Conservation (phyloP, 2,797 vertebrate genomes). For the Hippoglossus hippoglossus region DNA sequence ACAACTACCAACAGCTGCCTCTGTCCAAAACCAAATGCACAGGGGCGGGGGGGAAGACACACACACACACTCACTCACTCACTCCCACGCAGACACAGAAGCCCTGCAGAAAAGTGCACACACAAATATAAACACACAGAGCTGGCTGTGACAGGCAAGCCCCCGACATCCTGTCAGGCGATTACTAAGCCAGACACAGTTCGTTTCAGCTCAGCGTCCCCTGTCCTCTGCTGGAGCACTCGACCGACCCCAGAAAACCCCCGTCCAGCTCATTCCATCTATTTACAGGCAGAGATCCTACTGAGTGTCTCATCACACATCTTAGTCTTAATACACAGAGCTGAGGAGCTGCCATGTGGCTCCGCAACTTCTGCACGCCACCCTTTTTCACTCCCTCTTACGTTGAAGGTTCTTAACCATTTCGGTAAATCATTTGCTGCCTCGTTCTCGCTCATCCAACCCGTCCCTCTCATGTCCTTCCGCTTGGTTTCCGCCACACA, state of each 20-base stretch:
- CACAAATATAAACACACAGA: conserved; percentile 42
- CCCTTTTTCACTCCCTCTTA: neutral
- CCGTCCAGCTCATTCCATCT: conserved; percentile 28
- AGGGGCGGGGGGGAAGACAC: conserved; percentile 19
- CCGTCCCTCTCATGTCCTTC: conserved; percentile 38
- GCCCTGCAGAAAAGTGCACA: conserved; percentile 50
- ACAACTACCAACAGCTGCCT: conserved; percentile 83
- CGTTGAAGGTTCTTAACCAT: conserved; percentile 9
- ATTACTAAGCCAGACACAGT: conserved; percentile 50
- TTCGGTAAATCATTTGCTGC: neutral
- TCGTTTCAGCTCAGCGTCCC: conserved; percentile 46
- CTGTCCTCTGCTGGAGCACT: conserved; percentile 27
- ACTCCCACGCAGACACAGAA: conserved; percentile 58
- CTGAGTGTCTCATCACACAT: neutral
- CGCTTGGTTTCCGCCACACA: conserved; percentile 32
- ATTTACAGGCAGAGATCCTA: conserved; percentile 32
- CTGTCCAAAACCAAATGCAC: conserved; percentile 67
- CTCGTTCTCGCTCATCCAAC: neutral
- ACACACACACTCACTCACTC: conserved; percentile 2
- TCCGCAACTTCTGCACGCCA: conserved; percentile 5
- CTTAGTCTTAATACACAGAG: conserved; percentile 1
- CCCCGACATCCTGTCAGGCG: conserved; percentile 73
- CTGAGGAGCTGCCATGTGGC: conserved; percentile 5
- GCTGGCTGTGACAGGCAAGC: conserved; percentile 58
- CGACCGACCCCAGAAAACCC: conserved; percentile 10